These are phyloP conservation scores for Merops nubicus DNA, from an alignment of 2,113 vertebrate genomes.

Conservation along the genomic window DNA sequence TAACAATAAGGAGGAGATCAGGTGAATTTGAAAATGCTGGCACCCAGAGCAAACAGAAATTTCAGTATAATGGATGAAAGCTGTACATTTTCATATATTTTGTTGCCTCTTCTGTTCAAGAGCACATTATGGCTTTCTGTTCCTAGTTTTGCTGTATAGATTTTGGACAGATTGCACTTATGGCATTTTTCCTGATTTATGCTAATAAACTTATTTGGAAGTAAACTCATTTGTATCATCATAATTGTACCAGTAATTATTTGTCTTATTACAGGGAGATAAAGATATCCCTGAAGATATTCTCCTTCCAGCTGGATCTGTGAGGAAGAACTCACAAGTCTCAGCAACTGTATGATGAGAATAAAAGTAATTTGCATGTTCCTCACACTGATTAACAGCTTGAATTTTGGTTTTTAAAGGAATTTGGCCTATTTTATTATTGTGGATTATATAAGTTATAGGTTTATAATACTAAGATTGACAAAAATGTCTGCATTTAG, in stretches of 20 bases:
- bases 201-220: background rate
- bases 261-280: constrained; percentile 6
- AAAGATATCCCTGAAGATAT: background rate
- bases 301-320: background rate
- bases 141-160: background rate
- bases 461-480: background rate
- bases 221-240: background rate
- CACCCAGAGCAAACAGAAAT: background rate
- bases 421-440: background rate
- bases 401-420: background rate
- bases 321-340: background rate
- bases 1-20: background rate
- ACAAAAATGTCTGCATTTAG: background rate
- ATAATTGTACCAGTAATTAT: background rate
- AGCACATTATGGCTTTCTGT: background rate
- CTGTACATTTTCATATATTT: background rate
- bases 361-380: background rate
- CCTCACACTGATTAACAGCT: background rate
- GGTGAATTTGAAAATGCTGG: background rate
- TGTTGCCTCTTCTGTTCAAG: background rate
- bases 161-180: background rate
- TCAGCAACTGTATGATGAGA: background rate
- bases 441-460: background rate
- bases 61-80: background rate
- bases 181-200: background rate